Evolutionary conservation across 1,140 invertebrate genomes (phyloP).

Genomic region (Saccostrea echinata): DNA sequence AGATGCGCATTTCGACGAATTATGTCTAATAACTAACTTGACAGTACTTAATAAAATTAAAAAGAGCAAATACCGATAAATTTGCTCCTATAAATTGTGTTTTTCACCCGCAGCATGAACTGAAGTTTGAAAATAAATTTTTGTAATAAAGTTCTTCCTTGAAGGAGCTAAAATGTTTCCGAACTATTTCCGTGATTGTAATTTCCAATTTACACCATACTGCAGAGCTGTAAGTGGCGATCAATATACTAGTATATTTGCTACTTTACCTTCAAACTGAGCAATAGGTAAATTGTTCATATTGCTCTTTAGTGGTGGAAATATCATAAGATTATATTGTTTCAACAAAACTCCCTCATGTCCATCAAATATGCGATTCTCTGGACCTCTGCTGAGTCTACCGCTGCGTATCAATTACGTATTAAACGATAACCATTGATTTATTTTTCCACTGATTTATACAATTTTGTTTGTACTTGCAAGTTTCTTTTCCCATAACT

Average conservation of each 20-base stretch:
- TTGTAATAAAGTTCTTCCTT: too few species aligned
- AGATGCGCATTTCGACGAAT: too few species aligned
- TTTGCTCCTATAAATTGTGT: too few species aligned
- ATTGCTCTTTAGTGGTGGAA: neutral
- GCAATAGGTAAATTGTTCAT: conserved; percentile 41
- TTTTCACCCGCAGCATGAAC: too few species aligned
- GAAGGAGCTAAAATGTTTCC: too few species aligned
- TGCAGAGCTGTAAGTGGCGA: conserved; percentile 8
- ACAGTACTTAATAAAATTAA: too few species aligned
- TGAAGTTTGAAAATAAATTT: too few species aligned
- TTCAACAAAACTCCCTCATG: conserved; percentile 24
- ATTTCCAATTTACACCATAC: conserved; percentile 4
- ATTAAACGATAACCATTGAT: neutral
- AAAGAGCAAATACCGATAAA: too few species aligned
- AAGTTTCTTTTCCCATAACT: conserved; percentile 22
- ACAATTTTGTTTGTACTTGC: neutral
- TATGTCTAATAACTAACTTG: too few species aligned
- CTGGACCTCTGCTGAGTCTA: neutral
- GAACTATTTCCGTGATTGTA: too few species aligned
- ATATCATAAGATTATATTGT: neutral
- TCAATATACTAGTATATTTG: conserved; percentile 26
- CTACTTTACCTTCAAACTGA: conserved; percentile 31
- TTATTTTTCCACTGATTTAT: neutral
- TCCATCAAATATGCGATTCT: neutral
- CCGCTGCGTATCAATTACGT: neutral